A percentile compares a stretch with the other conserved stretches of the same genome.
Conservation (phyloP, 2,113 vertebrate genomes). For the Felis chaus region DNA sequence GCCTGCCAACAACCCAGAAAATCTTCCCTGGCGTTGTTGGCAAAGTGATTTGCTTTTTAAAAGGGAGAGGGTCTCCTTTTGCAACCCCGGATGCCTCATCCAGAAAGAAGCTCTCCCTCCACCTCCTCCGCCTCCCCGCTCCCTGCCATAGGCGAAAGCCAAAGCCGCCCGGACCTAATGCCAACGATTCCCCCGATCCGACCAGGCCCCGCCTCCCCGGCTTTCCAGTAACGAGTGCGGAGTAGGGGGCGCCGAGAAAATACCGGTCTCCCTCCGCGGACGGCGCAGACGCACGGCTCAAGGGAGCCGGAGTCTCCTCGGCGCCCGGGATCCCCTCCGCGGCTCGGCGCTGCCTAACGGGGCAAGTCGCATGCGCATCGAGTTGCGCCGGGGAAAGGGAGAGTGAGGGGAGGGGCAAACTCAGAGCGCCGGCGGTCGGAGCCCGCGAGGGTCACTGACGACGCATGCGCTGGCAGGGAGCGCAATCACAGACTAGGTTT, state of each 20-base stretch:
- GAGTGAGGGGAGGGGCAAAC: conserved; percentile 64
- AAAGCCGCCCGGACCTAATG: not conserved
- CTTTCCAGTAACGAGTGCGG: not conserved
- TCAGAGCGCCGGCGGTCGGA: not conserved
- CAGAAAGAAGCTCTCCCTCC: not conserved
- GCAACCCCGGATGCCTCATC: not conserved
- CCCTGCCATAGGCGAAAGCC: not conserved
- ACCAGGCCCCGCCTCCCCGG: conserved; percentile 13
- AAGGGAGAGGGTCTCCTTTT: not conserved
- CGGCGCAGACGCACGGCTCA: not conserved
- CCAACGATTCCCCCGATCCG: not conserved
- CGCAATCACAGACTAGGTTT: conserved; percentile 55
- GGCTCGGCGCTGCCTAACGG: not conserved
- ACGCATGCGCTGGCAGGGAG: conserved; percentile 72
- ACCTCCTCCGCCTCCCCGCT: not conserved
- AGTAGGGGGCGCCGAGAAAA: not conserved
- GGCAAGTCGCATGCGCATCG: conserved; percentile 66
- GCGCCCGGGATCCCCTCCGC: not conserved
- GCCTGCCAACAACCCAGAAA: not conserved
- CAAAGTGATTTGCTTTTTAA: not conserved
- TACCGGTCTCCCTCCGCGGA: not conserved
- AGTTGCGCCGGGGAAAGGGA: not conserved
- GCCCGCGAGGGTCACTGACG: not conserved
- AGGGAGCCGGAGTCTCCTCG: not conserved
- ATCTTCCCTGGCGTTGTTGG: not conserved